These are phyloP conservation scores for Drosophila barbarae DNA, from an alignment of 2,888 invertebrate genomes.

Conservation along the genomic window DNA sequence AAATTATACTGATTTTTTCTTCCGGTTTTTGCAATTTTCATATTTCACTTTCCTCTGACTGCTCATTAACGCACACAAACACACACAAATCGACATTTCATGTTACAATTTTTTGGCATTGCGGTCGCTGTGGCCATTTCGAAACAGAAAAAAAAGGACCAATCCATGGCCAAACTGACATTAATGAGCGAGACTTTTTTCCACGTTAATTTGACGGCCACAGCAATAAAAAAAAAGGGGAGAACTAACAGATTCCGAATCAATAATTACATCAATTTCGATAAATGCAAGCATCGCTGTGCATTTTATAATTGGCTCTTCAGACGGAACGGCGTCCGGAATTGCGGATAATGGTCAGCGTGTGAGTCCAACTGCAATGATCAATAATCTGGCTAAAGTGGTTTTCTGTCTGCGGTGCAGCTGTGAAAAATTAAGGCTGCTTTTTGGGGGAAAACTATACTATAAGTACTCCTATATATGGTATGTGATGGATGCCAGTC, in stretches of 20 bases:
- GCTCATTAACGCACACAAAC: constrained; percentile 50
- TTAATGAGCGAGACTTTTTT: constrained; percentile 59
- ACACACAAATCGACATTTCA: constrained; percentile 51
- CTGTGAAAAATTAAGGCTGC: constrained; percentile 15
- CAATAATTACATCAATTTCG: constrained; percentile 58
- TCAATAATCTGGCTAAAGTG: constrained; percentile 31
- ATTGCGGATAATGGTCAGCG: constrained; percentile 31
- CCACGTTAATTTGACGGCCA: constrained; percentile 52
- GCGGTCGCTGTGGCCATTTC: constrained; percentile 37
- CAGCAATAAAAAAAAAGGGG: constrained; percentile 1
- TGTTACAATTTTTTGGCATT: constrained; percentile 58
- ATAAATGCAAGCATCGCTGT: constrained; percentile 21
- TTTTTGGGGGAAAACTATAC: not conserved
- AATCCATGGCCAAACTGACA: constrained; percentile 34
- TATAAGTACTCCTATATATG: not conserved
- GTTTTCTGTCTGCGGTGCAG: constrained; percentile 15
- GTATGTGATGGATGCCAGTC: constrained; percentile 57
- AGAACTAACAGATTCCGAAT: constrained; percentile 38
- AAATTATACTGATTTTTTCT: not conserved
- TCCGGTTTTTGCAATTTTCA: constrained; percentile 13
- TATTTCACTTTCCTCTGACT: constrained; percentile 11
- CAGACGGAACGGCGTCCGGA: constrained; percentile 7
- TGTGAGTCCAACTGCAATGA: constrained; percentile 11
- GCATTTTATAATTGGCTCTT: constrained; percentile 49
- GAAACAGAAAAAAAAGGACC: constrained; percentile 15